Conservation (phyloP, 2,113 vertebrate genomes). For the Lepisosteus oculatus region DNA sequence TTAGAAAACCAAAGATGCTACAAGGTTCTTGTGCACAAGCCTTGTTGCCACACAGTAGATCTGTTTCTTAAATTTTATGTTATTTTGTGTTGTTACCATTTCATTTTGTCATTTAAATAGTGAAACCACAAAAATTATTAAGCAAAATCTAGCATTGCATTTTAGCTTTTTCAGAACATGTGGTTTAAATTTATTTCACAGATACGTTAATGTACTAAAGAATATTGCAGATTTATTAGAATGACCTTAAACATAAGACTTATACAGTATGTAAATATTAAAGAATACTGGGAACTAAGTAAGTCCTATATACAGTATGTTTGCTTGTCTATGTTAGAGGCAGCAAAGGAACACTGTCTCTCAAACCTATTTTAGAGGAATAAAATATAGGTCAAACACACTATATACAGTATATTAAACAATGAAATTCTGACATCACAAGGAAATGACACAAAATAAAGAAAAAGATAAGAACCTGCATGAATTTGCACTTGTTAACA, state of each 20-base stretch:
- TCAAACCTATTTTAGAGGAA: too few relatives aligned
- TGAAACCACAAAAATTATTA: slow-evolving; percentile 26
- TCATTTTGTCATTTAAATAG: slow-evolving; percentile 6
- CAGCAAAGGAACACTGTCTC: too few relatives aligned
- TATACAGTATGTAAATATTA: slow-evolving; percentile 14
- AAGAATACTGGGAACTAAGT: slow-evolving; percentile 11
- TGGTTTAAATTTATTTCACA: slow-evolving; percentile 25
- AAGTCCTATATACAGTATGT: too few relatives aligned
- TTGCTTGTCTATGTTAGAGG: too few relatives aligned
- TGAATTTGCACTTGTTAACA: too few relatives aligned
- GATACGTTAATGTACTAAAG: slow-evolving; percentile 30
- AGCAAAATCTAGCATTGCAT: slow-evolving; percentile 35
- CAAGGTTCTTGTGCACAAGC: slow-evolving; percentile 9
- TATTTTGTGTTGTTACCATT: slow-evolving; percentile 13
- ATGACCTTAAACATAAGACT: slow-evolving; percentile 25
- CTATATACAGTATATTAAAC: too few relatives aligned
- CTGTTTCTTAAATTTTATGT: neutral
- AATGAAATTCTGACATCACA: too few relatives aligned
- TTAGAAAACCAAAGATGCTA: slow-evolving; percentile 30
- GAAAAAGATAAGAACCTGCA: too few relatives aligned
- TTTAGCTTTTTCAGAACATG: slow-evolving; percentile 39
- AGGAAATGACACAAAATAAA: too few relatives aligned
- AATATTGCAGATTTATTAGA: slow-evolving; percentile 29
- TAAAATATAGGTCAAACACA: too few relatives aligned
- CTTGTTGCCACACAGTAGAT: slow-evolving; percentile 11